Evolutionary conservation across 1,140 invertebrate species (phyloP).

Genomic region (Calephelis virginiensis): DNA sequence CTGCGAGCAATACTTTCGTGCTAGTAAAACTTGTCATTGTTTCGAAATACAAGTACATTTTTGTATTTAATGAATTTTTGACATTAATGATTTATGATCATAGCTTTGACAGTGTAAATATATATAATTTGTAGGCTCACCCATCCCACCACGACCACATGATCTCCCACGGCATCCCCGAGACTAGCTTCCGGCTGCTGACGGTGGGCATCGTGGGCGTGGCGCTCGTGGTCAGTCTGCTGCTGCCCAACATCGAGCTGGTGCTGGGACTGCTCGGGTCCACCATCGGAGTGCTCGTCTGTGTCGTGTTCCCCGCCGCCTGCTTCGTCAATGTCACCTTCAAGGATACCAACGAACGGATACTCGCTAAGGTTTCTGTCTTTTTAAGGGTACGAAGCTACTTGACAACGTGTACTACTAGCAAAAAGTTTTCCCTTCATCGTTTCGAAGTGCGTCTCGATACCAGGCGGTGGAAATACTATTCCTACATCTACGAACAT

Average conservation of each 20-base stretch:
- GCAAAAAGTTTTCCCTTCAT: too few species aligned
- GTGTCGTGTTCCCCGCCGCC: conserved; percentile 92
- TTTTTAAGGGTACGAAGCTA: not conserved
- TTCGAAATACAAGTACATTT: not conserved
- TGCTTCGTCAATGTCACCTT: conserved; percentile 85
- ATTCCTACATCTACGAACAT: too few species aligned
- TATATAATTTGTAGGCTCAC: conserved; percentile 7
- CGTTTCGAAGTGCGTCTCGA: too few species aligned
- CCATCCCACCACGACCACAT: conserved; percentile 40
- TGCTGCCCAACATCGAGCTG: conserved; percentile 94
- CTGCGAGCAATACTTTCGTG: too few species aligned
- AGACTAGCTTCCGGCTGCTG: conserved; percentile 87
- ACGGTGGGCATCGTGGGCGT: conserved; percentile 87
- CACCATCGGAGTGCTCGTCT: conserved; percentile 96
- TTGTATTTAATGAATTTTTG: not conserved
- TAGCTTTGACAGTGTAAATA: not conserved
- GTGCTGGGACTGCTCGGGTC: conserved; percentile 95
- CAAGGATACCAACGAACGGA: conserved; percentile 86
- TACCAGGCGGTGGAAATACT: too few species aligned
- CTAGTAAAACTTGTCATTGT: too few species aligned
- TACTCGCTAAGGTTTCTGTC: conserved; percentile 81
- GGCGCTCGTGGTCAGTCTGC: conserved; percentile 87
- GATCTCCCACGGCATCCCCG: conserved; percentile 82
- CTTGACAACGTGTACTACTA: too few species aligned
- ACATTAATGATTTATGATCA: too few species aligned